phyloP scores from a whole-genome alignment of 2,113 vertebrate genomes.

The Sula dactylatra region DNA sequence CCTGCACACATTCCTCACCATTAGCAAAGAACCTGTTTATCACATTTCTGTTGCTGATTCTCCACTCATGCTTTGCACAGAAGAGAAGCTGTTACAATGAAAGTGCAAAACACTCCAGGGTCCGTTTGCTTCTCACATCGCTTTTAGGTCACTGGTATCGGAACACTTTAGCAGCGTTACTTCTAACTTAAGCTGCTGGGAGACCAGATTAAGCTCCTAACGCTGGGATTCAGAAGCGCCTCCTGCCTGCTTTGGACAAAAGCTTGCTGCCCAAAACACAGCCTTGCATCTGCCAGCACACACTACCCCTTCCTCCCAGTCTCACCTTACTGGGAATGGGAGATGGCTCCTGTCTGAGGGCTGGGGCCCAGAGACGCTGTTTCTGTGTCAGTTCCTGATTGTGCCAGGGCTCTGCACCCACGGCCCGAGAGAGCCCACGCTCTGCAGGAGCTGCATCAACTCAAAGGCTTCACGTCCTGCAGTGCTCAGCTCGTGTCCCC shows the following conservation, averaged over 20 bases:
- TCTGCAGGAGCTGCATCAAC: background rate
- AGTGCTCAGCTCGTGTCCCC: accelerated
- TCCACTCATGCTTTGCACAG: background rate
- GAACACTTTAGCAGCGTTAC: background rate
- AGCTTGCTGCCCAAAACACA: background rate
- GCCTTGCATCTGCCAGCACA: background rate
- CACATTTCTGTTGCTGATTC: background rate
- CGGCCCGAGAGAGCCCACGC: background rate
- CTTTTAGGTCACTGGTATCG: background rate
- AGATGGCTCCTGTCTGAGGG: background rate
- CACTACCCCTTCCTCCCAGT: background rate
- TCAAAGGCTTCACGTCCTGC: background rate
- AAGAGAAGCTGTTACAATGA: background rate
- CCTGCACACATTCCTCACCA: background rate
- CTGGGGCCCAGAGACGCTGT: background rate
- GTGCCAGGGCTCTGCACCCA: background rate
- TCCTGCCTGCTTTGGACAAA: background rate
- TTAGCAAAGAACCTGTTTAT: background rate
- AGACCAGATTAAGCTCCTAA: background rate
- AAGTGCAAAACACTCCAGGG: background rate
- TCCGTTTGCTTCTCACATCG: accelerated
- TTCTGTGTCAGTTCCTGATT: accelerated
- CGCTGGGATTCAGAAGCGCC: accelerated
- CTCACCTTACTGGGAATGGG: background rate
- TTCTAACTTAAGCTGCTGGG: background rate